Evolutionary conservation across 2,888 invertebrate species (phyloP).

Genomic region (Horisme vitalbata): DNA sequence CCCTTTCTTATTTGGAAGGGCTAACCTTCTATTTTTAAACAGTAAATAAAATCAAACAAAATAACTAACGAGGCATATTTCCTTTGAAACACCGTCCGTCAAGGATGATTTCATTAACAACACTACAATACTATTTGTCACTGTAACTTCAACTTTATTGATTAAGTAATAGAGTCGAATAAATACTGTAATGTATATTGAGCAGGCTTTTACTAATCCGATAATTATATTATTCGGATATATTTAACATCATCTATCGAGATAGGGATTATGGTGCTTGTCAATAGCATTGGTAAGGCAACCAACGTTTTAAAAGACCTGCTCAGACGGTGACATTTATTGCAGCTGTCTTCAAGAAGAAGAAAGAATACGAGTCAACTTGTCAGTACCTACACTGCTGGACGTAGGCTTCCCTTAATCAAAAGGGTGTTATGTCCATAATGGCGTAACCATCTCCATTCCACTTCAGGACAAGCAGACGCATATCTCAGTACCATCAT

Average conservation of each 20-base stretch:
- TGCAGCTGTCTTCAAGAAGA: too few species aligned
- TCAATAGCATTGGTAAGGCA: constrained; percentile 1
- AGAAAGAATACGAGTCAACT: too few species aligned
- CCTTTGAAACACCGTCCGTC: constrained; percentile 56
- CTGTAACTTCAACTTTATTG: constrained; percentile 31
- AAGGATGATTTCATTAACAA: constrained; percentile 30
- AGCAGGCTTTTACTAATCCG: constrained; percentile 54
- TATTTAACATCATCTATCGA: constrained; percentile 58
- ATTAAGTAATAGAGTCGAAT: not conserved
- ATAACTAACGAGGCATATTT: constrained; percentile 27
- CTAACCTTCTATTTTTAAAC: constrained; percentile 34
- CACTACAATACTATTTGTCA: not conserved
- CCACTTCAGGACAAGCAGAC: too few species aligned
- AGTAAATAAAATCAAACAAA: constrained; percentile 54
- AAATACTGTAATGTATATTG: constrained; percentile 26
- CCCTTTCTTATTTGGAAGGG: too few species aligned
- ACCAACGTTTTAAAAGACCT: too few species aligned
- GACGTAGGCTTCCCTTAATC: too few species aligned
- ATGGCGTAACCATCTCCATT: too few species aligned
- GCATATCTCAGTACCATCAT: too few species aligned
- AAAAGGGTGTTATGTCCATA: too few species aligned
- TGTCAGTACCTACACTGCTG: too few species aligned
- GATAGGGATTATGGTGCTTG: constrained; percentile 37
- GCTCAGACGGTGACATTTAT: too few species aligned
- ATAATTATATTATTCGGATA: constrained; percentile 66